Evolutionary conservation across 1,140 invertebrate genomes (phyloP).

Genomic region (Neodiprion pinetum): DNA sequence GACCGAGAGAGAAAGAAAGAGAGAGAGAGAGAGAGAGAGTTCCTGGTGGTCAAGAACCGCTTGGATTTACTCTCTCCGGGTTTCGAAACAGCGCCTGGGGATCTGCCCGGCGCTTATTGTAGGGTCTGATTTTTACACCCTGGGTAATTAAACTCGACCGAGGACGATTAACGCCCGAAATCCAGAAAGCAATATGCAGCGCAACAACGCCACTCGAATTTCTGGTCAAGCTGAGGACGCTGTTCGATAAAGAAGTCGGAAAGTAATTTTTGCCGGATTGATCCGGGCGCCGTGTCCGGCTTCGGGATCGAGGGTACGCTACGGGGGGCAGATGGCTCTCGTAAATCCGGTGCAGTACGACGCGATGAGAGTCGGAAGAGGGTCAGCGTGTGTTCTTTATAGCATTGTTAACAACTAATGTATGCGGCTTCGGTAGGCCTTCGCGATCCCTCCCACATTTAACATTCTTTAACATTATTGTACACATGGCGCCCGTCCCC

Average conservation of each 20-base stretch:
- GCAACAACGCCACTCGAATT: no score
- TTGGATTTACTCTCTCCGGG: neutral
- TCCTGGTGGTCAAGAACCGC: slow-evolving; percentile 3
- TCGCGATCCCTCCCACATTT: slow-evolving; percentile 48
- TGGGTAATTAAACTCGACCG: no score
- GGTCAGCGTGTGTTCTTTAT: slow-evolving; percentile 60
- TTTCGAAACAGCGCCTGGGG: neutral
- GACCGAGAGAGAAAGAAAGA: neutral
- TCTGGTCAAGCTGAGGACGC: no score
- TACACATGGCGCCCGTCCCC: slow-evolving; percentile 59
- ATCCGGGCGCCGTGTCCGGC: neutral
- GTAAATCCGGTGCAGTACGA: slow-evolving; percentile 4
- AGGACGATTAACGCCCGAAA: no score
- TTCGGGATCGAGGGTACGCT: neutral
- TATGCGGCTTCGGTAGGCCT: slow-evolving; percentile 49
- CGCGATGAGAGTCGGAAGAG: slow-evolving; percentile 15
- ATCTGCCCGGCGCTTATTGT: neutral
- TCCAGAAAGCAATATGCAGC: no score
- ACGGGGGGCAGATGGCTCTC: neutral
- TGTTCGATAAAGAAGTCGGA: no score
- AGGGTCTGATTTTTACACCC: neutral
- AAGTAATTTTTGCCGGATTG: neutral
- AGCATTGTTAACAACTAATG: slow-evolving; percentile 65
- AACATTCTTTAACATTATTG: slow-evolving; percentile 64
- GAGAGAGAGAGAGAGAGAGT: neutral